Evolutionary conservation across 1,140 invertebrate genomes (phyloP).

Genomic region (Venustaconcha ellipsiformis): DNA sequence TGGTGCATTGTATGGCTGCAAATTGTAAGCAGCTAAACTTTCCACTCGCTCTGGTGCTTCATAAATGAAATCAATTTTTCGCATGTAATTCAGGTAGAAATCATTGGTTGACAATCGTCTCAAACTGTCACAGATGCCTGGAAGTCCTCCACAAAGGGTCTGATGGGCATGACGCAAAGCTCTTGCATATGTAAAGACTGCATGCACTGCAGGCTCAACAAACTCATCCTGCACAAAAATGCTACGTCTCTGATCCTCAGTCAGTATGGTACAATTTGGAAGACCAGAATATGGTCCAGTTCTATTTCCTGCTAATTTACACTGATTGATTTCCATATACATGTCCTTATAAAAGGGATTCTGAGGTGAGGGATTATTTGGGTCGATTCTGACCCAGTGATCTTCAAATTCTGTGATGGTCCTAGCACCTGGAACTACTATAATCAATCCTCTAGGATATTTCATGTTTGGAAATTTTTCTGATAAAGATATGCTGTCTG

Average conservation of each 20-base stretch:
- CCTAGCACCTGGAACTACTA: conserved; percentile 53
- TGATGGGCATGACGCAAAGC: conserved; percentile 66
- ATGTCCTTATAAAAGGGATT: conserved; percentile 68
- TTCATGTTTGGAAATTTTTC: conserved; percentile 38
- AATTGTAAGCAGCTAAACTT: conserved; percentile 65
- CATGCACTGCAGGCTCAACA: conserved; percentile 68
- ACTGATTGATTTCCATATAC: conserved; percentile 59
- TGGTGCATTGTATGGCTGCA: conserved; percentile 61
- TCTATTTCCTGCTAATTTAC: conserved; percentile 36
- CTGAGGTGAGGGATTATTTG: conserved; percentile 47
- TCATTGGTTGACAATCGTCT: conserved; percentile 55
- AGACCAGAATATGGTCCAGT: conserved; percentile 17
- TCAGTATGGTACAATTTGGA: conserved; percentile 19
- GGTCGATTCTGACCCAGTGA: conserved; percentile 66
- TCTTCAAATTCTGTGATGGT: conserved; percentile 64
- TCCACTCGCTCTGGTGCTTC: conserved; percentile 53
- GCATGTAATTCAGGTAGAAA: conserved; percentile 65
- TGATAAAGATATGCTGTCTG: conserved; percentile 51
- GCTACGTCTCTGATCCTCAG: conserved; percentile 39
- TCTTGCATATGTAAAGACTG: conserved; percentile 67
- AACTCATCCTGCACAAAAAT: conserved; percentile 59
- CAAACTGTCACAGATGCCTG: conserved; percentile 62
- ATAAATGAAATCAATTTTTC: conserved; percentile 66
- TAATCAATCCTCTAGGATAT: conserved; percentile 50
- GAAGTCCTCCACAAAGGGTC: conserved; percentile 51